phyloP scores from a whole-genome alignment of 2,113 vertebrate genomes.

The Nesoenas mayeri region DNA sequence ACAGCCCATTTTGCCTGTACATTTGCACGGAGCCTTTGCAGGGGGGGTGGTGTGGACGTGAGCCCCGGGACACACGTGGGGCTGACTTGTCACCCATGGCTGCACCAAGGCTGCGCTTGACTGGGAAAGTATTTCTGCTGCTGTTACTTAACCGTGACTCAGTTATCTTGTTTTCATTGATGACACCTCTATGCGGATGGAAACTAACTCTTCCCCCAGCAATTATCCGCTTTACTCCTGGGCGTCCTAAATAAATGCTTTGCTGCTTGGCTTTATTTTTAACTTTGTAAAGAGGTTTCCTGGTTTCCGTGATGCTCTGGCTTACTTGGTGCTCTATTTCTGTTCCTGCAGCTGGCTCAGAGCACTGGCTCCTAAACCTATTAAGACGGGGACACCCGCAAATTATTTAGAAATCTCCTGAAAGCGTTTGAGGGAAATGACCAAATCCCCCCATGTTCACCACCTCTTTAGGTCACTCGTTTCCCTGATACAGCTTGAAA shows the following conservation, averaged over 20 bases:
- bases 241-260: background rate
- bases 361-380: background rate
- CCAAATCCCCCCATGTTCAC: background rate
- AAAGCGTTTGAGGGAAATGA: background rate
- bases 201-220: constrained; percentile 29
- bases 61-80: background rate
- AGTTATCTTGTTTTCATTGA: constrained; percentile 20
- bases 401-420: background rate
- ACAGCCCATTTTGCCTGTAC: accelerated
- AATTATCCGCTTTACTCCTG: constrained; percentile 17
- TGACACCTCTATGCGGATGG: background rate
- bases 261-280: constrained; percentile 49
- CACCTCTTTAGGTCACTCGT: background rate
- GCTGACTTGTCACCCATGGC: background rate
- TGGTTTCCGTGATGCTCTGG: constrained; percentile 1
- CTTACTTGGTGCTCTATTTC: constrained; percentile 27
- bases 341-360: background rate
- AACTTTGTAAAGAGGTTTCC: constrained; percentile 49
- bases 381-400: background rate
- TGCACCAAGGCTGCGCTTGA: background rate
- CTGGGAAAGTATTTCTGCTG: background rate
- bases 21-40: background rate
- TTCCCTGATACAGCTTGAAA: background rate
- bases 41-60: background rate
- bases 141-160: constrained; percentile 41